These are phyloP conservation scores for Subacronicta megacephala DNA, from an alignment of 2,888 invertebrate genomes.

Conservation along the genomic window DNA sequence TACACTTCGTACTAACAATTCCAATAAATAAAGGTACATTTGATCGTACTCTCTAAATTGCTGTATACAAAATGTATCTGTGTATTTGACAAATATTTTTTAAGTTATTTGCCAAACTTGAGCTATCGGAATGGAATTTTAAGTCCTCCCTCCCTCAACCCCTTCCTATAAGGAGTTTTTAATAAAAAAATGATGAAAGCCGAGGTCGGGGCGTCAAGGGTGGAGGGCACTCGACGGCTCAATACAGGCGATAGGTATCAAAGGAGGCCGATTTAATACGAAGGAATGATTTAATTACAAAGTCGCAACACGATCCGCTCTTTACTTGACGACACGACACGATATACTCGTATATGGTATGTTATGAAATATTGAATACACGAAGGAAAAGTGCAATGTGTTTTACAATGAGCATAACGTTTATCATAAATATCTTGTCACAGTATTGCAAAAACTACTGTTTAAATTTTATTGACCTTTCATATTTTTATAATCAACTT, in stretches of 20 bases:
- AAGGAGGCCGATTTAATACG: constrained; percentile 78
- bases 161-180: constrained; percentile 66
- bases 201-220: constrained; percentile 67
- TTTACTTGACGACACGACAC: constrained; percentile 57
- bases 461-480: no score
- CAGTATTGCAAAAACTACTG: no score
- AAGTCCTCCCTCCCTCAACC: constrained; percentile 58
- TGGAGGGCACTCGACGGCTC: constrained; percentile 73
- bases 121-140: constrained; percentile 52
- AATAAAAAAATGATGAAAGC: constrained; percentile 74
- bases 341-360: constrained; percentile 52
- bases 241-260: constrained; percentile 76
- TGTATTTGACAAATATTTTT: constrained; percentile 41
- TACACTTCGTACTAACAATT: no score
- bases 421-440: no score
- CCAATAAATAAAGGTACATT: no score
- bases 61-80: no score
- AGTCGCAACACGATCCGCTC: constrained; percentile 76
- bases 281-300: constrained; percentile 83
- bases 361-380: constrained; percentile 19
- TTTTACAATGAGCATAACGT: no score
- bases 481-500: background rate
- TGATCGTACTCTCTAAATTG: no score
- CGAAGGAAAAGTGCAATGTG: background rate
- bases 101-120: constrained; percentile 54